phyloP scores from a whole-genome alignment of 1,140 invertebrate genomes.

The Coelopa frigida region DNA sequence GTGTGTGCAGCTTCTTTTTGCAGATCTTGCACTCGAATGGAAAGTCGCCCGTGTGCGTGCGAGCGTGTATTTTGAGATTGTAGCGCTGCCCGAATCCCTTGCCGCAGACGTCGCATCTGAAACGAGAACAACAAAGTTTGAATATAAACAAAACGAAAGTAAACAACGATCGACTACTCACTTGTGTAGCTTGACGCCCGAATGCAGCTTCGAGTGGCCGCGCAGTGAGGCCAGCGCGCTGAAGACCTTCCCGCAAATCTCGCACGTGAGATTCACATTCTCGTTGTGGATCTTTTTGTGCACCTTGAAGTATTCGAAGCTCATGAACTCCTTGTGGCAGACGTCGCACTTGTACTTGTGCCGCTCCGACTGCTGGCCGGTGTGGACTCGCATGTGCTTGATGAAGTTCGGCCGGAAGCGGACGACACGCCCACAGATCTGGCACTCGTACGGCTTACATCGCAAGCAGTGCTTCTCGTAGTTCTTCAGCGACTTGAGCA shows the following conservation, averaged over 20 bases:
- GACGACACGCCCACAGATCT: conserved; percentile 41
- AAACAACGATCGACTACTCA: conserved; percentile 17
- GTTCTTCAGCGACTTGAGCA: conserved; percentile 38
- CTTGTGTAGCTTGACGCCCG: conserved; percentile 42
- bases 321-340: conserved; percentile 45
- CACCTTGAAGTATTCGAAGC: conserved; percentile 42
- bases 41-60: conserved; percentile 62
- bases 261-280: conserved; percentile 41
- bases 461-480: conserved; percentile 43
- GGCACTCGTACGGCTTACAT: conserved; percentile 44
- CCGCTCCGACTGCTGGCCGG: conserved; percentile 39
- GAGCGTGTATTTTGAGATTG: conserved; percentile 50
- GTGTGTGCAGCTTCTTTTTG: conserved; percentile 42
- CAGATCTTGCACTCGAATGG: conserved; percentile 62
- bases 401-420: conserved; percentile 42
- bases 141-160: neutral
- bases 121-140: neutral
- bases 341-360: conserved; percentile 44
- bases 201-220: conserved; percentile 40
- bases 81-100: conserved; percentile 50
- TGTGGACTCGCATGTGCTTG: conserved; percentile 42
- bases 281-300: conserved; percentile 44
- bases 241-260: conserved; percentile 44
- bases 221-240: conserved; percentile 39
- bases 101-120: conserved; percentile 46